Percentiles rank a stretch among this genome's conserved stretches.
Conservation (phyloP, 2,888 invertebrate genomes). For the Glaucopsyche alexis region DNA sequence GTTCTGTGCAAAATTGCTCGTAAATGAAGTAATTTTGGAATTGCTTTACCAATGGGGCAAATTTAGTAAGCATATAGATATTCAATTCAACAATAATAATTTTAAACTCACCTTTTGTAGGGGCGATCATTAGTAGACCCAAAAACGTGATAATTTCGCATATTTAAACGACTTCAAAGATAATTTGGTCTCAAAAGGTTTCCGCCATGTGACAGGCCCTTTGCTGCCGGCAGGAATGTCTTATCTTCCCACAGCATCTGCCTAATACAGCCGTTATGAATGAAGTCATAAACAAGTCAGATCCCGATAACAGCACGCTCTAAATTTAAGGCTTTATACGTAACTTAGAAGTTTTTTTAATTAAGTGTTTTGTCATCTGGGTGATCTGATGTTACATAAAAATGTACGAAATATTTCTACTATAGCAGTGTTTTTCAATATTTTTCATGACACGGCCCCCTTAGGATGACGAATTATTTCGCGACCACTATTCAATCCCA, state of each 20-base stretch:
- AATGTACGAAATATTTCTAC: neutral
- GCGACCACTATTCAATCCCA: no score
- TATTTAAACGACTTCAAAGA: neutral
- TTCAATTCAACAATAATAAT: no score
- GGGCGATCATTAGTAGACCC: neutral
- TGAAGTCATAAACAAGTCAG: constrained; percentile 45
- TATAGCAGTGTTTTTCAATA: no score
- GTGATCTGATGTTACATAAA: neutral
- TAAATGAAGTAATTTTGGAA: no score
- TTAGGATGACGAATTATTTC: no score
- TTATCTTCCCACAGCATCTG: constrained; percentile 47
- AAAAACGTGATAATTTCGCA: constrained; percentile 11
- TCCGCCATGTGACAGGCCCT: constrained; percentile 35
- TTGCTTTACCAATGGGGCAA: no score
- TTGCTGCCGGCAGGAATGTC: constrained; percentile 40
- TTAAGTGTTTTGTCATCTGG: neutral
- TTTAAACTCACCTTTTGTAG: no score
- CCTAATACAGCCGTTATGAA: constrained; percentile 47
- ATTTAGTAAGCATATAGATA: no score
- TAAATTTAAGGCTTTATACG: constrained; percentile 3
- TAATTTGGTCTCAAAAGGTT: neutral
- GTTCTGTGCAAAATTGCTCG: neutral
- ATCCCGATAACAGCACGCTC: constrained; percentile 18
- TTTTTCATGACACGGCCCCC: no score
- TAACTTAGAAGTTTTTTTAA: constrained; percentile 1